Conservation (phyloP, 2,797 vertebrate genomes). For the Florisuga fusca region DNA sequence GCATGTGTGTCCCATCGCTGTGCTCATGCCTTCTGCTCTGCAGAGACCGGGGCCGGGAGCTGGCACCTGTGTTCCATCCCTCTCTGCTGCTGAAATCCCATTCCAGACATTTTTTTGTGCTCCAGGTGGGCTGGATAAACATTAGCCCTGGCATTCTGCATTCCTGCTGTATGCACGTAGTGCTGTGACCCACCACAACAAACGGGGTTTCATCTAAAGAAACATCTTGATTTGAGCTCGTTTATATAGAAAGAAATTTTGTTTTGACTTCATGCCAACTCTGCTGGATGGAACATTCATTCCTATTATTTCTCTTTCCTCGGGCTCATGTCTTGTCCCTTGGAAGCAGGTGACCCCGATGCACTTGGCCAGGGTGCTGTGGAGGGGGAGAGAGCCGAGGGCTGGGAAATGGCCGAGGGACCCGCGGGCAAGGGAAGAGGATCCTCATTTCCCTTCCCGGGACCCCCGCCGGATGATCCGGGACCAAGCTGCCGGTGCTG, state of each 20-base stretch:
- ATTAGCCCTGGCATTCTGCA: rapidly evolving
- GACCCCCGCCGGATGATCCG: background rate
- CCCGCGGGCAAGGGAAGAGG: too few species aligned
- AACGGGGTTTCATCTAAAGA: background rate
- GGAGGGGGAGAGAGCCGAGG: too few species aligned
- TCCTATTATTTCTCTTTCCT: background rate
- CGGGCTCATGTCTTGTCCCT: background rate
- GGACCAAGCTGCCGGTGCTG: too few species aligned
- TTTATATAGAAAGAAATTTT: background rate
- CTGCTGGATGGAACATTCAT: background rate
- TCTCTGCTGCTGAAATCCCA: background rate
- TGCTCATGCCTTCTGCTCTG: background rate
- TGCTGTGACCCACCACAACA: rapidly evolving
- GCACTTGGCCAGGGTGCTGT: background rate
- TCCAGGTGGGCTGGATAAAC: background rate
- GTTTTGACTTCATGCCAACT: background rate
- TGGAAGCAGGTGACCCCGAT: rapidly evolving
- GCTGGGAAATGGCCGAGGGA: too few species aligned
- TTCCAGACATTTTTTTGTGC: background rate
- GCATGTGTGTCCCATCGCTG: rapidly evolving
- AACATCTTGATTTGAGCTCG: background rate
- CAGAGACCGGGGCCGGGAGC: background rate
- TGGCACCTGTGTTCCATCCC: rapidly evolving
- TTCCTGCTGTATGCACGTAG: background rate
- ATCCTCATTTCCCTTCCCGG: too few species aligned